These are phyloP conservation scores for Heteractis magnifica DNA, from an alignment of 92 coral and sea anemone genomes.

Conservation along the genomic window DNA sequence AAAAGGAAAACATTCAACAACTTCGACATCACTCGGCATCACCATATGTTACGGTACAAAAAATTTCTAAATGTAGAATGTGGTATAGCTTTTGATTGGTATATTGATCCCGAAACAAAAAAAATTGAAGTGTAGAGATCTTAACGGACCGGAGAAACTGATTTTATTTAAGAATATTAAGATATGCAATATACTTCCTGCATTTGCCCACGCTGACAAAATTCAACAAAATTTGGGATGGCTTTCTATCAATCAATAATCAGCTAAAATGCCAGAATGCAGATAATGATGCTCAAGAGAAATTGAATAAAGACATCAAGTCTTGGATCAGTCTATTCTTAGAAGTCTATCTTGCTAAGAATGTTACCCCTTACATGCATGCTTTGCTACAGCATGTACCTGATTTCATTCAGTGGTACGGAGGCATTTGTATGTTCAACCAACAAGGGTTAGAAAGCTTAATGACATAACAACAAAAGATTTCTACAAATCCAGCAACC, in stretches of 20 bases:
- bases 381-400: slow-evolving; percentile 37
- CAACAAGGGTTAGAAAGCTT: slow-evolving; percentile 45
- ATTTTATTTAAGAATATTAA: slow-evolving; percentile 22
- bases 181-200: slow-evolving; percentile 7
- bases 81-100: slow-evolving; percentile 44
- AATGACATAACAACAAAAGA: slow-evolving; percentile 50
- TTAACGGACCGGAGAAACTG: slow-evolving; percentile 42
- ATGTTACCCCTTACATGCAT: slow-evolving; percentile 48
- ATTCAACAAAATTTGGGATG: slow-evolving; percentile 37
- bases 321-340: slow-evolving; percentile 20
- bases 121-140: slow-evolving; percentile 44
- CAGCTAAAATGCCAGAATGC: background rate
- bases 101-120: slow-evolving; percentile 28
- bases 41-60: slow-evolving; percentile 35
- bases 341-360: slow-evolving; percentile 25
- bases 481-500: slow-evolving; percentile 42
- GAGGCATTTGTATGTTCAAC: slow-evolving; percentile 25
- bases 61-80: slow-evolving; percentile 24
- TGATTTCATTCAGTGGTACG: slow-evolving; percentile 42
- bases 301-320: slow-evolving; percentile 25
- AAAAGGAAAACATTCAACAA: slow-evolving; percentile 36
- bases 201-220: background rate
- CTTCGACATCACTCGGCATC: slow-evolving; percentile 14
- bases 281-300: slow-evolving; percentile 11
- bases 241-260: slow-evolving; percentile 9